These are phyloP conservation scores for Oreochromis mossambicus DNA, from an alignment of 2,797 vertebrate genomes.

Conservation along the genomic window DNA sequence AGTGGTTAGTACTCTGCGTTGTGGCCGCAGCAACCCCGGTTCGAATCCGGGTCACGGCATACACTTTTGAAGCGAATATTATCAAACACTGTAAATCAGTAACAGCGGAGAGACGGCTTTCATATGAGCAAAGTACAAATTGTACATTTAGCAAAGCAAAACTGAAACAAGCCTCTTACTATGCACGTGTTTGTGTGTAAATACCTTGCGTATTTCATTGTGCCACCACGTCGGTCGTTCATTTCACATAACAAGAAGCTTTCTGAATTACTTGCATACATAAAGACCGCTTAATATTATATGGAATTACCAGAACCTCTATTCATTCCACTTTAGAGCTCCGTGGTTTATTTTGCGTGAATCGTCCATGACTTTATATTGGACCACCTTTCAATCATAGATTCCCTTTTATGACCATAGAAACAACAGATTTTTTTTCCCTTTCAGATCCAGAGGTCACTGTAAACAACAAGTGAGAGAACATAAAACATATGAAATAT, in stretches of 20 bases:
- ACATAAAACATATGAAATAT: background rate
- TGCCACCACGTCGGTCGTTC: too few species aligned
- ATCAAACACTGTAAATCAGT: background rate
- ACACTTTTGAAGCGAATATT: background rate
- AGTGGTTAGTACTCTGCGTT: constrained; percentile 17
- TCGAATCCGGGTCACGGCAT: constrained; percentile 20
- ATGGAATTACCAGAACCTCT: background rate
- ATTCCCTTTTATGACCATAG: background rate
- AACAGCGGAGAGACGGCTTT: background rate
- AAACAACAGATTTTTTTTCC: rapidly evolving
- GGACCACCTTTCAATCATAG: background rate
- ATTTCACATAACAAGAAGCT: background rate
- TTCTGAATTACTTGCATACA: background rate
- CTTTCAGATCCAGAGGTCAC: background rate
- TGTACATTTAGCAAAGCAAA: background rate
- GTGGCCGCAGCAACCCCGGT: constrained; percentile 36
- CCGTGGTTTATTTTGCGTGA: background rate
- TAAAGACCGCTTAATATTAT: background rate
- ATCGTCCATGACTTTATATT: background rate
- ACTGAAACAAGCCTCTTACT: background rate
- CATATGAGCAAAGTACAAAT: background rate
- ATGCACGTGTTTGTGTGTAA: background rate
- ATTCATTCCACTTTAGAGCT: background rate
- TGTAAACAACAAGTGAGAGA: background rate
- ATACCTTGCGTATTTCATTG: background rate